Evolutionary conservation across 2,113 vertebrate genomes (phyloP), one percentile per base, ranked within the genome.

Genomic region (Solea senegalensis): DNA sequence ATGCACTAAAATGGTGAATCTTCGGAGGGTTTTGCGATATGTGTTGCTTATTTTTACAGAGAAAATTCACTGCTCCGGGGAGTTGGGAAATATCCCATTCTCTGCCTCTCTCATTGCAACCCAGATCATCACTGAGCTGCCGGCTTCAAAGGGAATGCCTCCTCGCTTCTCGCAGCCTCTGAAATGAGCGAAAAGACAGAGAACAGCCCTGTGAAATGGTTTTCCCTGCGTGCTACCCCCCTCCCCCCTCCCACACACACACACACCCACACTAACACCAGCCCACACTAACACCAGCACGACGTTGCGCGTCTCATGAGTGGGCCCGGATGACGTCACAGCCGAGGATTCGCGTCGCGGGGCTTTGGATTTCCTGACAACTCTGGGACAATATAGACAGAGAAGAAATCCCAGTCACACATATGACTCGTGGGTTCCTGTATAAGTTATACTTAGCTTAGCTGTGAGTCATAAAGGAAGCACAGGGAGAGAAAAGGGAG

Each of bases 121-220:
- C 84, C 84, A 84, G 77, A 85, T 86, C n/a, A 72, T 81, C 65
- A 26, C 73, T 27, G 68, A 77, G 69, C 85, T 81, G 63, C 53
- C 45, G 4, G 70, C 86, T 82, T 88, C 89, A 88, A 87, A 89
- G 79, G 78, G 86, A 90, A 87, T 69, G 72, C 88, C 82, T 67
- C 27, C 27, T 74, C 69, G 71, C 43, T 69, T 26, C 16, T 76
- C 74, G 2, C 70, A 54, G 79, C 63, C 69, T 69, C 57, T 40
- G 63, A 76, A 78, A 72, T 11, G 63, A 76, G 67, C 54, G 4
- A 14, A 2, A 9, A 10, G 62, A 78, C 79, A 69, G 16, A 79
- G 84, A 78, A 15, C 34, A 2, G 48, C 58, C 66, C 54, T 81
- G 68, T 90, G 80, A 85, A 78, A 72, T 66, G 51, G 14, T 76